A percentile compares a stretch with the other conserved stretches of the same genome.
phyloP scores from a whole-genome alignment of 1,140 invertebrate species.

The Heliconius himera region DNA sequence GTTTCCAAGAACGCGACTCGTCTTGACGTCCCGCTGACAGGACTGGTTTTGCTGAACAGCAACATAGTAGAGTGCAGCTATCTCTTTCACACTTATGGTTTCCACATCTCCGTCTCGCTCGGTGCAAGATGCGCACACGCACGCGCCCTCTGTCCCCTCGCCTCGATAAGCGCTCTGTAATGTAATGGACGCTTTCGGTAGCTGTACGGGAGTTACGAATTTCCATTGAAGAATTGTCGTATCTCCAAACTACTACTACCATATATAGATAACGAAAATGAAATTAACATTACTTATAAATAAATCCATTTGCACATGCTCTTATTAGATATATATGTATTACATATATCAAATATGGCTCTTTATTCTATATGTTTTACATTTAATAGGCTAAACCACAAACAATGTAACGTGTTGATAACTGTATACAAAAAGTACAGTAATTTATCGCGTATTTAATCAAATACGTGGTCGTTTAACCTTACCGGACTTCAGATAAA shows the following conservation, averaged over 20 bases:
- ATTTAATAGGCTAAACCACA: neutral
- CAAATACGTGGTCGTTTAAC: conserved; percentile 22
- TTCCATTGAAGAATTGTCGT: conserved; percentile 66
- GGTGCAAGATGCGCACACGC: conserved; percentile 66
- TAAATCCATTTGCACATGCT: neutral
- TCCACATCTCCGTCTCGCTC: conserved; percentile 47
- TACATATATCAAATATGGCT: neutral
- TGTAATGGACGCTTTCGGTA: conserved; percentile 72
- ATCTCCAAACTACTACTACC: neutral
- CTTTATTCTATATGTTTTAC: neutral
- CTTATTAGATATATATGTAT: neutral
- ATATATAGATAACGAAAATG: neutral
- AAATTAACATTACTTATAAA: neutral
- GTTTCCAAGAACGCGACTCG: conserved; percentile 78
- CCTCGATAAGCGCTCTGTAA: conserved; percentile 72
- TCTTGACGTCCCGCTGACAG: conserved; percentile 80
- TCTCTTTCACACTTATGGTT: conserved; percentile 51
- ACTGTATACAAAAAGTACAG: conserved; percentile 15
- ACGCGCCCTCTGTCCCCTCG: conserved; percentile 73
- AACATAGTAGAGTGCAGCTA: conserved; percentile 65
- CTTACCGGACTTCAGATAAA: conserved; percentile 24
- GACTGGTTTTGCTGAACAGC: conserved; percentile 76
- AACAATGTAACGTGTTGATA: conserved; percentile 8
- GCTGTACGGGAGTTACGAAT: conserved; percentile 69
- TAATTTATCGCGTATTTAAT: conserved; percentile 18